Evolutionary conservation across 2,888 invertebrate genomes (phyloP).

Genomic region (Acronicta aceris): DNA sequence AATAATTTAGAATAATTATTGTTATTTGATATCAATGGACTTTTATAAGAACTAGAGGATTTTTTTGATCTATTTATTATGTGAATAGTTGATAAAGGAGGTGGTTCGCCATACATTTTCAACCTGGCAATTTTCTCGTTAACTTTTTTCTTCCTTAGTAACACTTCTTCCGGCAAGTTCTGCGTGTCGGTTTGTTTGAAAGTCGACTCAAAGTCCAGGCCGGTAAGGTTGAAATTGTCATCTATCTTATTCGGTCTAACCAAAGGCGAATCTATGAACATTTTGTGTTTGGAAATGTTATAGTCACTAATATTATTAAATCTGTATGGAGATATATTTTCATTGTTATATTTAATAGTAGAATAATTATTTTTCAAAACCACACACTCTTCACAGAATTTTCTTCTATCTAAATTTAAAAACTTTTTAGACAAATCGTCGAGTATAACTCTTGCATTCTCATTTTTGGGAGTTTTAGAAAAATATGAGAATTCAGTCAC

Average conservation of each 20-base stretch:
- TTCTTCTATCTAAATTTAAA: conserved; percentile 54
- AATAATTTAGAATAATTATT: conserved; percentile 32
- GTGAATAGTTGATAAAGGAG: conserved; percentile 85
- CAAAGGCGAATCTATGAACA: conserved; percentile 75
- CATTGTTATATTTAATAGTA: conserved; percentile 60
- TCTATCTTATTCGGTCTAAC: conserved; percentile 53
- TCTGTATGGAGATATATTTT: conserved; percentile 78
- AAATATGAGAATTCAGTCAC: conserved; percentile 91
- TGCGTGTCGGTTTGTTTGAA: conserved; percentile 75
- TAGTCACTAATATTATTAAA: conserved; percentile 66
- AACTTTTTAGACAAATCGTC: conserved; percentile 78
- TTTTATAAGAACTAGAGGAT: conserved; percentile 78
- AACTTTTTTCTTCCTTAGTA: conserved; percentile 72
- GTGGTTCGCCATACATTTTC: conserved; percentile 88
- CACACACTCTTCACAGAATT: conserved; percentile 74
- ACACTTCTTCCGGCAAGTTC: conserved; percentile 68
- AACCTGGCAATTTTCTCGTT: conserved; percentile 85
- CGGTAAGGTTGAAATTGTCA: conserved; percentile 75
- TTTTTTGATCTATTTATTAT: conserved; percentile 77
- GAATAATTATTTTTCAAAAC: conserved; percentile 71
- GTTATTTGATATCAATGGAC: conserved; percentile 68
- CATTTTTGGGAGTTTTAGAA: conserved; percentile 90
- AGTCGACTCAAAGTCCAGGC: conserved; percentile 83
- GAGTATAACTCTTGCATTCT: conserved; percentile 80
- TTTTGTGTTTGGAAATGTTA: conserved; percentile 71